phyloP scores from a whole-genome alignment of 2,888 invertebrate genomes.

The Melolontha melolontha region DNA sequence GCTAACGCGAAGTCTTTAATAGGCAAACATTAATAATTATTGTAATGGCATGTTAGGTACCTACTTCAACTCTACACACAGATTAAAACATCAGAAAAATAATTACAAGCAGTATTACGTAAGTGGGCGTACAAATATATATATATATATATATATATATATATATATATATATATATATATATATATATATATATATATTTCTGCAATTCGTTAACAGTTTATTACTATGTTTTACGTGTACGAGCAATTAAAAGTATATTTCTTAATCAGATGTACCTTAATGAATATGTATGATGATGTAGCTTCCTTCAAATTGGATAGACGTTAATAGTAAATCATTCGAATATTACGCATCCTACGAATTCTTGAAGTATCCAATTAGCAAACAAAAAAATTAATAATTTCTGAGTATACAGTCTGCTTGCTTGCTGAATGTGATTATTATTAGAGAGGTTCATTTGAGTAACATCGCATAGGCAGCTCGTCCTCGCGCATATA shows the following conservation, averaged over 20 bases:
- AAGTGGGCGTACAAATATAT: background rate
- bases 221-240: background rate
- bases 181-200: too few species aligned
- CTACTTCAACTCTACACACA: background rate
- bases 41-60: background rate
- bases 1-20: constrained; percentile 4
- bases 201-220: constrained; percentile 6
- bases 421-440: too few species aligned
- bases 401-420: too few species aligned
- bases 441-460: too few species aligned
- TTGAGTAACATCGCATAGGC: too few species aligned
- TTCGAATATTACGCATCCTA: too few species aligned
- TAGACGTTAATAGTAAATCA: too few species aligned
- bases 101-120: background rate
- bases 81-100: constrained; percentile 14
- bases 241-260: constrained; percentile 18
- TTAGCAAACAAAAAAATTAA: too few species aligned
- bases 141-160: too few species aligned
- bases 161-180: too few species aligned
- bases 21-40: constrained; percentile 6
- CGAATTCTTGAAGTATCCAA: too few species aligned
- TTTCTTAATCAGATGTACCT: constrained; percentile 9
- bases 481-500: too few species aligned
- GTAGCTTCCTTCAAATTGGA: background rate
- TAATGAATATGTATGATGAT: constrained; percentile 11